Conservation (phyloP, 2,797 vertebrate genomes). For the Chelonia mydas region DNA sequence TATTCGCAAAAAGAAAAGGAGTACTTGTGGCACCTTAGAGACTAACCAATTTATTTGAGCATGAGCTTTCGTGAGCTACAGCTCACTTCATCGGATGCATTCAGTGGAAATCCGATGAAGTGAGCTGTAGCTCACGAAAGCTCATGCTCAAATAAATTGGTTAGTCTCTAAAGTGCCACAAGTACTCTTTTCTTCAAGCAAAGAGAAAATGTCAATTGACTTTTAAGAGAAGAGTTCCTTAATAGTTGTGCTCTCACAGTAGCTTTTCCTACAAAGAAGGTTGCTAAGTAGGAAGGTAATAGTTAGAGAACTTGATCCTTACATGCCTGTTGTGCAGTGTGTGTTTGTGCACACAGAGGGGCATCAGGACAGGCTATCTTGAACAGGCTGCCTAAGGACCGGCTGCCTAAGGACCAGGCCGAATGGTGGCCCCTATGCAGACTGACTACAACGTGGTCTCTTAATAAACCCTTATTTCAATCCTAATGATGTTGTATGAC, state of each 20-base stretch:
- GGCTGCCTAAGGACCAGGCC: conserved; percentile 55
- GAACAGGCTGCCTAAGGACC: conserved; percentile 59
- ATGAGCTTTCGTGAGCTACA: too few relatives aligned
- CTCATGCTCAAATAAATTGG: too few relatives aligned
- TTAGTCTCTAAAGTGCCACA: too few relatives aligned
- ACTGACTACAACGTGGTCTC: conserved; percentile 54
- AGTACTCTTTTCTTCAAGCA: too few relatives aligned
- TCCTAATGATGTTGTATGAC: conserved; percentile 40
- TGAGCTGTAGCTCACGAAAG: too few relatives aligned
- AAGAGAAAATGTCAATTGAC: neutral
- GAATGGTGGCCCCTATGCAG: conserved; percentile 60
- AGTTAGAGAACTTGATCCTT: conserved; percentile 62
- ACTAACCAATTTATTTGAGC: too few relatives aligned
- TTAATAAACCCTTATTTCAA: conserved; percentile 67
- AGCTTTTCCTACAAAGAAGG: conserved; percentile 47
- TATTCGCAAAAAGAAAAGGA: too few relatives aligned
- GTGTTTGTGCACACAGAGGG: conserved; percentile 13
- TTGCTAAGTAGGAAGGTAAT: conserved; percentile 48
- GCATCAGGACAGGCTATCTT: conserved; percentile 21
- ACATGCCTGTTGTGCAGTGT: conserved; percentile 46
- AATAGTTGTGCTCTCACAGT: neutral
- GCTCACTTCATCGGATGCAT: too few relatives aligned
- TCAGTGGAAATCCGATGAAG: too few relatives aligned
- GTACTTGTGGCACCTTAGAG: too few relatives aligned
- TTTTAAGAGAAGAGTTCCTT: neutral